These are phyloP conservation scores for Illadopsis cleaveri DNA, from an alignment of 2,113 vertebrate genomes.

Conservation along the genomic window DNA sequence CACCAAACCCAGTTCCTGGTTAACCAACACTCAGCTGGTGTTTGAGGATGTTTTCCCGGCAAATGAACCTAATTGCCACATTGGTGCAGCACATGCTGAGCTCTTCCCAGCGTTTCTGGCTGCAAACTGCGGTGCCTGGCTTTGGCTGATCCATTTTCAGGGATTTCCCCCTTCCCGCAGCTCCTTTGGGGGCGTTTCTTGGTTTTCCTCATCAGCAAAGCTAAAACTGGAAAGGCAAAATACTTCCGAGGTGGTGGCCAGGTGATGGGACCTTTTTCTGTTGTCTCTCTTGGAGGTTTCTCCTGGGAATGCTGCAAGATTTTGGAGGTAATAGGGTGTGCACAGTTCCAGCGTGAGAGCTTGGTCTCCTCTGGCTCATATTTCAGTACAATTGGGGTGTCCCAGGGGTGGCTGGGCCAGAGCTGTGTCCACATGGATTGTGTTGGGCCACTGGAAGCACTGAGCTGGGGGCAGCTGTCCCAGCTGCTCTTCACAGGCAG, in stretches of 20 bases:
- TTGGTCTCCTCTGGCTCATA: neutral
- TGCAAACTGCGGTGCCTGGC: neutral
- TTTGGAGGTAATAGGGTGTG: neutral
- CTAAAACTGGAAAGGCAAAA: neutral
- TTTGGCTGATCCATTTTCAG: neutral
- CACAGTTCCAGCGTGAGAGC: fast-evolving
- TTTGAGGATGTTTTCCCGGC: neutral
- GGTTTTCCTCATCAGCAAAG: neutral
- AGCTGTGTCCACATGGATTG: neutral
- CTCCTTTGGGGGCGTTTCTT: neutral
- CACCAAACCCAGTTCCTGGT: neutral
- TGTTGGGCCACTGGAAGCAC: fast-evolving
- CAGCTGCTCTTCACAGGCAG: neutral
- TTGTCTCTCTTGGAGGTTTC: neutral
- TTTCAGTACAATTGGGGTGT: neutral
- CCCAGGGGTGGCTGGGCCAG: neutral
- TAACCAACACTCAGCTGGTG: neutral
- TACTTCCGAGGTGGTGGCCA: fast-evolving
- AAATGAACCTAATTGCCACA: neutral
- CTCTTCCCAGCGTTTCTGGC: neutral
- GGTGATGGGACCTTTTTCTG: neutral
- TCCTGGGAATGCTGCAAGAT: fast-evolving
- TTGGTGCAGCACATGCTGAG: fast-evolving
- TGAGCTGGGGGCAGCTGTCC: neutral
- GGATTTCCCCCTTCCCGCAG: neutral